These are phyloP conservation scores for Itoplectis maculator DNA, from an alignment of 2,888 invertebrate genomes.

Conservation along the genomic window DNA sequence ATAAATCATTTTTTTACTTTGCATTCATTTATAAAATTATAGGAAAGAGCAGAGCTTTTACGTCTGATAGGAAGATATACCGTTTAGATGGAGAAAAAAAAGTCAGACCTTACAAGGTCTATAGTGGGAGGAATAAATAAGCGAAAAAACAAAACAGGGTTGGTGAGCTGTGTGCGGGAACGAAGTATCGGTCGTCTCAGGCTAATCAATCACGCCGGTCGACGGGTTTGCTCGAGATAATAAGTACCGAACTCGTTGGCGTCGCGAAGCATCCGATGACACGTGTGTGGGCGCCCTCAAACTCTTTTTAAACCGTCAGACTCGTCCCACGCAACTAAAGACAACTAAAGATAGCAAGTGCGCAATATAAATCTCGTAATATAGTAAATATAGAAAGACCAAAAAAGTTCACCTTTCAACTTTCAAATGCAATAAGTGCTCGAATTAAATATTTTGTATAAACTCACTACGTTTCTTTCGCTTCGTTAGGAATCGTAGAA, in stretches of 20 bases:
- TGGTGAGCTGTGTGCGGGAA: constrained; percentile 38
- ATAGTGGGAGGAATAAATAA: constrained; percentile 19
- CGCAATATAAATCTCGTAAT: too few relatives aligned
- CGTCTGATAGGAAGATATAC: not conserved
- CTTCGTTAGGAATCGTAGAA: not conserved
- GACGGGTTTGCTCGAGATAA: constrained; percentile 42
- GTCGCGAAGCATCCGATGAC: constrained; percentile 74
- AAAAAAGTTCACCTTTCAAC: too few relatives aligned
- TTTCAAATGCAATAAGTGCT: too few relatives aligned
- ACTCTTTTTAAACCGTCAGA: constrained; percentile 22
- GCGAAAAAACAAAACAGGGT: constrained; percentile 5
- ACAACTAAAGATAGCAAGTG: too few relatives aligned
- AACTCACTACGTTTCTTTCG: not conserved
- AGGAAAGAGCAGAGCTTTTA: not conserved
- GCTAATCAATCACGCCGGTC: constrained; percentile 79
- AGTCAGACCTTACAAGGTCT: constrained; percentile 30
- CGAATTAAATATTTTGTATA: too few relatives aligned
- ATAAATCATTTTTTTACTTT: constrained; percentile 2
- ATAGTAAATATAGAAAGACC: too few relatives aligned
- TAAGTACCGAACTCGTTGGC: constrained; percentile 73
- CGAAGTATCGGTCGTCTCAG: constrained; percentile 75
- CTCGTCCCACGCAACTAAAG: constrained; percentile 25
- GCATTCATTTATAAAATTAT: not conserved
- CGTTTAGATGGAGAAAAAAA: not conserved
- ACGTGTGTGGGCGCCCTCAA: constrained; percentile 62